phyloP scores from a whole-genome alignment of 2,113 vertebrate species.

The Chionis minor region DNA sequence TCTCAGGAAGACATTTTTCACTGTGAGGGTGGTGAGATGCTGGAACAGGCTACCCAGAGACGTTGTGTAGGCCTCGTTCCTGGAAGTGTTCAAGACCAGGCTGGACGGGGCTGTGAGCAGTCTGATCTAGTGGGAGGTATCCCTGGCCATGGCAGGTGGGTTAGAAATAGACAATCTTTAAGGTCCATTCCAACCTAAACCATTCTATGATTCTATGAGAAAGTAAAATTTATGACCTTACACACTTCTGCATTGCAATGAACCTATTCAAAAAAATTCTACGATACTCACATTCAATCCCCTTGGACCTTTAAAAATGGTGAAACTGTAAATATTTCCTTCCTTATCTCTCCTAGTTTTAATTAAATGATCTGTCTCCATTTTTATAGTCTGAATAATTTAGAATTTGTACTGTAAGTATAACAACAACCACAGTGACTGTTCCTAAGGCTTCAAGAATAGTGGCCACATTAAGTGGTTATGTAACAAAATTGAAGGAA shows the following conservation, averaged over 20 bases:
- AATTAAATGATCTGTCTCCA: not conserved
- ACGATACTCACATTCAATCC: not conserved
- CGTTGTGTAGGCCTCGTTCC: too few relatives aligned
- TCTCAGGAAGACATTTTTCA: too few relatives aligned
- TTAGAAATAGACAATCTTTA: too few relatives aligned
- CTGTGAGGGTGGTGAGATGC: too few relatives aligned
- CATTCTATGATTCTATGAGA: not conserved
- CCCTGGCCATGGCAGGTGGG: too few relatives aligned
- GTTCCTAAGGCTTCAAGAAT: not conserved
- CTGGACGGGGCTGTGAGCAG: too few relatives aligned
- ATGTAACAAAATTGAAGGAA: not conserved
- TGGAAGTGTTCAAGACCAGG: too few relatives aligned
- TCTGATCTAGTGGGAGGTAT: too few relatives aligned
- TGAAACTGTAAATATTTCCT: not conserved
- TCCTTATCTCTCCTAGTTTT: not conserved
- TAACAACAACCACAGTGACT: not conserved
- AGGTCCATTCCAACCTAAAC: too few relatives aligned
- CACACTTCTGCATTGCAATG: not conserved
- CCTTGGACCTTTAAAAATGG: not conserved
- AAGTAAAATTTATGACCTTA: not conserved
- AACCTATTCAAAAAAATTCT: not conserved
- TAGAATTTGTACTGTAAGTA: not conserved
- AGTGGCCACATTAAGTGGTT: not conserved
- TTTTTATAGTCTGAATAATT: not conserved
- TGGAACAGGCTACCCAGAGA: too few relatives aligned